Base-by-base conservation (phyloP, 2,888 invertebrate genomes). In the Ellobium chinense region DNA sequence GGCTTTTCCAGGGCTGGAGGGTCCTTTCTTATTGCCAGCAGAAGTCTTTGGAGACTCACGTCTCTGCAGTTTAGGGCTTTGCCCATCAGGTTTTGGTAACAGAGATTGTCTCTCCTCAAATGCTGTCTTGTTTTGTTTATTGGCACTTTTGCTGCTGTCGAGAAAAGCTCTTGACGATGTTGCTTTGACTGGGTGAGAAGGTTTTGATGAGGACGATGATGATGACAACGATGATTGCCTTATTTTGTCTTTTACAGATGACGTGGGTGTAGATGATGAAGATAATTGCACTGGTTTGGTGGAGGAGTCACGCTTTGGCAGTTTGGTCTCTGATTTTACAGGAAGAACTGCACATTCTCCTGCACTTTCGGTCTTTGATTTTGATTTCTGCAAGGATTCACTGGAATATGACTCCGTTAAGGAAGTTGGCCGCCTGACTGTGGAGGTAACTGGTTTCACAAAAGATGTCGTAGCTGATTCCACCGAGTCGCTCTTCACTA, bases 61-160 rank as follows among this genome's bases (percentile, higher is more conserved):
- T 31, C 87, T 78, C 27, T 85, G 86, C 77, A 87, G 85, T 79
- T 89, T 89, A 1, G 90, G 90, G 80, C 90, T 90, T 83, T 90
- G 89, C 18, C 90, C 90, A 69, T 90, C 90, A 4, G 90, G 90
- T 82, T 89, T 89, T 2, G 88, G 89, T 66, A 89, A 84, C n/a
- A 84, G 86, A 18, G 87, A 87, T 65, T 88, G 88, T 68, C 89
- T 83, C 65, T 89, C 89, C 37, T 81, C 83, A 65, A 75, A 83
- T 12, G 78, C 77, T 65, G 81, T 81, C 62, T 21, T 76, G 29
- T 39, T 72, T n/a, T n/a, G 56, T 60, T 39, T 77, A 27, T 81
- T 34, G 66, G 37, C 29, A 66, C 66, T 76, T 66, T 66, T 76
- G n/a, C 66, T 62, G 56, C 56, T 66, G 34, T n/a, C 34, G 1